Conservation (phyloP, 2,797 vertebrate genomes). For the Loris lydekkerianus region DNA sequence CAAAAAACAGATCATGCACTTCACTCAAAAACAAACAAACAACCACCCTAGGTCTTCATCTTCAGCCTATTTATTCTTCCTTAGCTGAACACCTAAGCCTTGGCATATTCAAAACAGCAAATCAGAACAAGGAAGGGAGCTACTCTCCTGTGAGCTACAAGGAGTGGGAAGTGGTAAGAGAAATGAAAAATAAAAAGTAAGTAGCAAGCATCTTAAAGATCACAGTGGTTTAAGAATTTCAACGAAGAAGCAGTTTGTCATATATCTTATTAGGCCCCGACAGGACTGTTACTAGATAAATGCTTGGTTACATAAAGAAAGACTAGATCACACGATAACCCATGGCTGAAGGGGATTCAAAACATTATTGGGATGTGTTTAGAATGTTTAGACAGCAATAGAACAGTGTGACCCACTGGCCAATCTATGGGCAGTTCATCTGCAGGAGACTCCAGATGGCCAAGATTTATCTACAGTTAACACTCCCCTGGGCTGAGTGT, state of each 20-base stretch:
- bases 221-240: background rate
- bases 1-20: background rate
- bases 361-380: background rate
- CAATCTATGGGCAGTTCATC: background rate
- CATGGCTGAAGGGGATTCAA: background rate
- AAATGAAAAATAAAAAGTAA: background rate
- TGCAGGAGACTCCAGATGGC: background rate
- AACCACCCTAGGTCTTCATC: background rate
- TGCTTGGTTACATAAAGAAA: background rate
- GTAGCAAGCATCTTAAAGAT: background rate
- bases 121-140: background rate
- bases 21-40: background rate
- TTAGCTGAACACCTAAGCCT: background rate
- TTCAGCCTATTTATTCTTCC: background rate
- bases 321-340: background rate
- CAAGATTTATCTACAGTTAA: background rate
- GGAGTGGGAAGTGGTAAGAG: background rate
- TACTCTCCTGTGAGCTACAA: too few relatives aligned
- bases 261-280: background rate
- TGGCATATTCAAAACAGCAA: background rate
- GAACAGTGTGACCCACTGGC: background rate
- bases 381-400: background rate
- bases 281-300: background rate
- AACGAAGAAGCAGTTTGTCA: background rate
- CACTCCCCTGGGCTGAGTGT: background rate